A percentile compares a stretch with the other conserved stretches of the same genome.
Evolutionary conservation across 1,140 invertebrate species (phyloP).

Genomic region (Nephila pilipes): DNA sequence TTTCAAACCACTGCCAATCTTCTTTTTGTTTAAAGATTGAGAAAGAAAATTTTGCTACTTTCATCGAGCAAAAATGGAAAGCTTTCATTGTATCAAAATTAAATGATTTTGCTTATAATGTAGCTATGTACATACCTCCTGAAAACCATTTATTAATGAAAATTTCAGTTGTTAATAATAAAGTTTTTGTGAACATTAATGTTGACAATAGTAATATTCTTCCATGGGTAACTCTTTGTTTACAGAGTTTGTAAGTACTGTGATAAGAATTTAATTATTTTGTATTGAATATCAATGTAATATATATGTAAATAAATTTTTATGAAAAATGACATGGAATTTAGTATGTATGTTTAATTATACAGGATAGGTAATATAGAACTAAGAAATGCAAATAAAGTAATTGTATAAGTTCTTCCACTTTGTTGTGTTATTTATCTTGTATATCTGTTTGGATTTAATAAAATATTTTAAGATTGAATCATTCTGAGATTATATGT

Average conservation of each 20-base stretch:
- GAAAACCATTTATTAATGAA: constrained; percentile 63
- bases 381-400: constrained; percentile 11
- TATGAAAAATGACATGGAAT: not conserved
- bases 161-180: constrained; percentile 54
- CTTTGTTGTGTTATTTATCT: too few relatives aligned
- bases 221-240: constrained; percentile 45
- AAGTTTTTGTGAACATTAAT: constrained; percentile 51
- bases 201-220: constrained; percentile 49
- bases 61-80: constrained; percentile 47
- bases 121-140: constrained; percentile 46
- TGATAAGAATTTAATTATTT: not conserved
- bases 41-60: not conserved
- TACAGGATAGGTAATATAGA: not conserved
- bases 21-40: constrained; percentile 2
- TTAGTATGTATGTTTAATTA: not conserved
- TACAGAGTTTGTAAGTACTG: constrained; percentile 33
- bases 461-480: too few relatives aligned
- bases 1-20: constrained; percentile 31
- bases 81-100: constrained; percentile 50
- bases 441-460: too few relatives aligned
- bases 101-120: not conserved
- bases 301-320: too few relatives aligned
- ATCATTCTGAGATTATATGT: too few relatives aligned
- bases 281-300: too few relatives aligned
- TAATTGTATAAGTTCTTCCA: not conserved